These are phyloP conservation scores for Conus ventricosus DNA, from an alignment of 1,140 invertebrate species.

Conservation along the genomic window DNA sequence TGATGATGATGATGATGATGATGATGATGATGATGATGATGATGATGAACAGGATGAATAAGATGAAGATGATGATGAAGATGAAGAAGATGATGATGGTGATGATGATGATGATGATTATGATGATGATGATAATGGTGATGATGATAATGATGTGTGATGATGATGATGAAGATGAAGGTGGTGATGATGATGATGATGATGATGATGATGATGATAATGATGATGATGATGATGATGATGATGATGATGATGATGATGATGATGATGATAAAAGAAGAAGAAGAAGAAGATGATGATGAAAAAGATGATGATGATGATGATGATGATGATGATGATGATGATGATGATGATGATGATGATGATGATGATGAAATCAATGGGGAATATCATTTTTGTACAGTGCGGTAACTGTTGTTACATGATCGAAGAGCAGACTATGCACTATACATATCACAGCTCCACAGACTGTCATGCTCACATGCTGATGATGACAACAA, in stretches of 20 bases:
- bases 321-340: too few species aligned
- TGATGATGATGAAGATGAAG: too few species aligned
- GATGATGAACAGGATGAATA: not conserved
- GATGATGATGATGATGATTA: not conserved
- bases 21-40: not conserved
- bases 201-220: not conserved
- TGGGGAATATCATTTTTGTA: too few species aligned
- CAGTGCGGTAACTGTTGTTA: too few species aligned
- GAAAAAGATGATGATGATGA: too few species aligned
- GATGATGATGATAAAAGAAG: slow-evolving; percentile 10
- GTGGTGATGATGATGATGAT: too few species aligned
- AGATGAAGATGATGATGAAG: not conserved
- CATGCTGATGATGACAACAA: too few species aligned
- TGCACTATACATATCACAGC: too few species aligned
- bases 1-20: not conserved
- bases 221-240: slow-evolving; percentile 27
- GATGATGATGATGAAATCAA: too few species aligned
- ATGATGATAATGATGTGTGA: not conserved
- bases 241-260: slow-evolving; percentile 22
- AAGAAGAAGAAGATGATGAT: not conserved
- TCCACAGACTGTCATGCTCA: too few species aligned
- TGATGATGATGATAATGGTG: not conserved
- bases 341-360: too few species aligned
- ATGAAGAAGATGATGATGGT: not conserved
- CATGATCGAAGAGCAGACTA: too few species aligned